Conservation (phyloP, 2,888 invertebrate species). For the Galerucella pusilla region DNA sequence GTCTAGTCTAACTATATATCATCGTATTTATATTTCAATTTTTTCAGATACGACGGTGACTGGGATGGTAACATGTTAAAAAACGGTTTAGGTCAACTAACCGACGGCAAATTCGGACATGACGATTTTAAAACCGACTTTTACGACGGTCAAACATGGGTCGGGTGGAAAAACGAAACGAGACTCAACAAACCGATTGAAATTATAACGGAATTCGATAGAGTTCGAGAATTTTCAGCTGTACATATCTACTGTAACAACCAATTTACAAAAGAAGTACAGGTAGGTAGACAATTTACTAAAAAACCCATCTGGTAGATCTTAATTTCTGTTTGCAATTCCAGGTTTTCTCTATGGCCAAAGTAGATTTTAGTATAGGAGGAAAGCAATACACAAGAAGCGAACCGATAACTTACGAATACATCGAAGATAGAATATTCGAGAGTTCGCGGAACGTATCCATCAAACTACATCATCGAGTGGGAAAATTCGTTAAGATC, state of each 20-base stretch:
- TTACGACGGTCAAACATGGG: constrained; percentile 81
- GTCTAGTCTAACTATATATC: too few relatives aligned
- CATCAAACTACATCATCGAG: constrained; percentile 82
- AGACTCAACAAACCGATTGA: constrained; percentile 73
- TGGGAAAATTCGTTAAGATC: constrained; percentile 84
- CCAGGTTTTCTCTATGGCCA: constrained; percentile 79
- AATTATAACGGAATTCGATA: constrained; percentile 85
- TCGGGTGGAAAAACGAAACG: constrained; percentile 89
- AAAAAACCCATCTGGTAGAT: too few relatives aligned
- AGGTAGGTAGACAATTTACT: constrained; percentile 59
- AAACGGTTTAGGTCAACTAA: constrained; percentile 85
- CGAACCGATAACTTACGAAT: constrained; percentile 79
- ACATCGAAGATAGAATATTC: constrained; percentile 81
- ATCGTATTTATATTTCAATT: background rate
- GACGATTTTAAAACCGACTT: constrained; percentile 77
- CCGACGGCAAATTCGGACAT: constrained; percentile 84
- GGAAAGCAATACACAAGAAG: constrained; percentile 79
- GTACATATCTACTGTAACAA: constrained; percentile 88
- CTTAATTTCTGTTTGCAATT: background rate
- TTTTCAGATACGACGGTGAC: constrained; percentile 81
- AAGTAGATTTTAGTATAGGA: constrained; percentile 83
- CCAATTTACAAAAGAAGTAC: constrained; percentile 84
- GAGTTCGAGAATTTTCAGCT: constrained; percentile 85
- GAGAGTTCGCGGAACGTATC: constrained; percentile 85
- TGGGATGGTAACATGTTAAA: constrained; percentile 78